Evolutionary conservation across 2,113 vertebrate species (phyloP).

Genomic region (Gasterosteus aculeatus): DNA sequence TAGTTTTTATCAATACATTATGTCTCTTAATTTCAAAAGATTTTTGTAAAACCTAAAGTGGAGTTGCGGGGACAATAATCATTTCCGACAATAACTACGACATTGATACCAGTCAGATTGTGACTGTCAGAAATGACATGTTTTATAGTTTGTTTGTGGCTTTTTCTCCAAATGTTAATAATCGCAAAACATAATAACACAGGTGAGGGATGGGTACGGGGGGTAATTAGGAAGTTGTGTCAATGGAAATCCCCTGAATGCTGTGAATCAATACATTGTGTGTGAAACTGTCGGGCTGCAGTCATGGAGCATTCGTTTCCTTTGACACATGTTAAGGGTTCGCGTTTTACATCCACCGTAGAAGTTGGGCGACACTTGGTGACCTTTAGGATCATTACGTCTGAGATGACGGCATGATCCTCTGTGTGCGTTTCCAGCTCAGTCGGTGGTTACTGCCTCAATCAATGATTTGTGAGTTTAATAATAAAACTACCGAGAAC

Average conservation of each 20-base stretch:
- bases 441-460: slow-evolving; percentile 10
- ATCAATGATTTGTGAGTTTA: slow-evolving; percentile 22
- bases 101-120: slow-evolving; percentile 4
- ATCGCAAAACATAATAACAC: not conserved
- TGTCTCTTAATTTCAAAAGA: slow-evolving; percentile 62
- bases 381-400: not conserved
- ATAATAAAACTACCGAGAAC: slow-evolving; percentile 17
- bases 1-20: slow-evolving; percentile 65
- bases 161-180: slow-evolving; percentile 26
- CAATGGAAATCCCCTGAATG: not conserved
- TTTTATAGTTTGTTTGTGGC: slow-evolving; percentile 38
- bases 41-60: slow-evolving; percentile 61
- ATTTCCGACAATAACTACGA: slow-evolving; percentile 15
- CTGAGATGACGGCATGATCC: not conserved
- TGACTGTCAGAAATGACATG: not conserved
- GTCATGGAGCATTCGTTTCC: slow-evolving; percentile 33
- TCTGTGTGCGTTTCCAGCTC: slow-evolving; percentile 7
- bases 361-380: not conserved
- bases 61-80: slow-evolving; percentile 24
- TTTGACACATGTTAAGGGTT: not conserved
- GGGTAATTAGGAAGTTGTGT: not conserved
- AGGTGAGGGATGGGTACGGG: no score
- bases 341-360: no score
- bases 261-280: slow-evolving; percentile 2
- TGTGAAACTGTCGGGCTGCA: slow-evolving; percentile 28